Evolutionary conservation across 1,140 invertebrate genomes (phyloP).

Genomic region (Diorhabda sublineata): DNA sequence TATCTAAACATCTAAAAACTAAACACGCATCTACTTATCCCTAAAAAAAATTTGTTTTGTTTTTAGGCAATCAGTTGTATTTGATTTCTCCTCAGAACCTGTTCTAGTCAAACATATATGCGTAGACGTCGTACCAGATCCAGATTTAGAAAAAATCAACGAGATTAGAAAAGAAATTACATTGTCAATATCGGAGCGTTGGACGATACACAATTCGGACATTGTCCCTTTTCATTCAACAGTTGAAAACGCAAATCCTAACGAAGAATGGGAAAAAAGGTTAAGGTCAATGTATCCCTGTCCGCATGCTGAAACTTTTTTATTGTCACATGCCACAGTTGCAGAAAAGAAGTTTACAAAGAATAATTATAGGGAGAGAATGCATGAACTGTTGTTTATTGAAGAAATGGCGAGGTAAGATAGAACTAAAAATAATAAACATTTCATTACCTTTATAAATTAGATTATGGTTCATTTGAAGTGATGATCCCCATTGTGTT

Average conservation of each 20-base stretch:
- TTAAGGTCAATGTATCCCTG: slow-evolving; percentile 63
- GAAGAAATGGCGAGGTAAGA: slow-evolving; percentile 64
- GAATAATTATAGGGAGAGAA: slow-evolving; percentile 71
- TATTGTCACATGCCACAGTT: slow-evolving; percentile 64
- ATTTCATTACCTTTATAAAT: too few relatives aligned
- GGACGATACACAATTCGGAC: slow-evolving; percentile 51
- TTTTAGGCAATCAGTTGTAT: slow-evolving; percentile 68
- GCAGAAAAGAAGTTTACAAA: slow-evolving; percentile 60
- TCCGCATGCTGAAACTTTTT: slow-evolving; percentile 63
- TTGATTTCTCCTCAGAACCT: slow-evolving; percentile 72
- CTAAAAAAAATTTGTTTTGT: background rate
- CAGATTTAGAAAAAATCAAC: slow-evolving; percentile 66
- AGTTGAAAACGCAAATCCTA: slow-evolving; percentile 40
- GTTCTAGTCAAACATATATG: slow-evolving; percentile 68
- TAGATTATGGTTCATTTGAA: too few relatives aligned
- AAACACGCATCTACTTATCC: too few relatives aligned
- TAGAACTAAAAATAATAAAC: too few relatives aligned
- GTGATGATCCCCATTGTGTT: too few relatives aligned
- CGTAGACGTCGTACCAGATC: slow-evolving; percentile 69
- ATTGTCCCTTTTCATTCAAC: slow-evolving; percentile 56
- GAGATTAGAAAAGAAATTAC: slow-evolving; percentile 61
- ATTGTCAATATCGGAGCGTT: slow-evolving; percentile 54
- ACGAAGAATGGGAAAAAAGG: slow-evolving; percentile 54
- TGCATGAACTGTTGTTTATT: slow-evolving; percentile 73
- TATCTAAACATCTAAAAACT: too few relatives aligned